A percentile compares a stretch with the other conserved stretches of the same genome.
phyloP scores from a whole-genome alignment of 2,888 invertebrate genomes.

The Liodrosophila aerea region DNA sequence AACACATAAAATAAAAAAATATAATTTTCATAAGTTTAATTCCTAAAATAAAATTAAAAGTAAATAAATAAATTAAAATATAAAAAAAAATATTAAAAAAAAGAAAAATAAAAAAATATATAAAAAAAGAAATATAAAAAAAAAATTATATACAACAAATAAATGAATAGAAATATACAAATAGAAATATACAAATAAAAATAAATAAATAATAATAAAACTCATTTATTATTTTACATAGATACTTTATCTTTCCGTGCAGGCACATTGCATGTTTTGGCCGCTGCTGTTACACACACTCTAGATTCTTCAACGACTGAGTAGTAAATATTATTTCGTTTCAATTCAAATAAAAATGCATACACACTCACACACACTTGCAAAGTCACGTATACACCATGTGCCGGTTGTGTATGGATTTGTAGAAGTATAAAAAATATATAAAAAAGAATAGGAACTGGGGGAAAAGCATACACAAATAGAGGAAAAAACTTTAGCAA shows the following conservation, averaged over 20 bases:
- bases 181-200: too few species aligned
- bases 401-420: constrained; percentile 41
- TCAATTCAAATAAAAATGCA: constrained; percentile 60
- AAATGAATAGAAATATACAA: too few species aligned
- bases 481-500: constrained; percentile 8
- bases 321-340: constrained; percentile 73
- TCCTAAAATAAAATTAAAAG: too few species aligned
- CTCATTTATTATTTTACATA: too few species aligned
- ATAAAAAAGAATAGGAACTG: too few species aligned
- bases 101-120: neutral
- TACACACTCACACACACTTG: constrained; percentile 20
- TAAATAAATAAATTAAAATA: too few species aligned
- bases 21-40: too few species aligned
- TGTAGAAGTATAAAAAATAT: constrained; percentile 20
- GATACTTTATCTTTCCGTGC: neutral
- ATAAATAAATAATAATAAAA: too few species aligned
- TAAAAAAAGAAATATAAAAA: too few species aligned
- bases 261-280: constrained; percentile 52
- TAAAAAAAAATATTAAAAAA: too few species aligned
- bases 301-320: constrained; percentile 47
- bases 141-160: too few species aligned
- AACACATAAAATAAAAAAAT: too few species aligned
- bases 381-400: constrained; percentile 27
- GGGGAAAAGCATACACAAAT: neutral
- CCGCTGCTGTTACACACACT: constrained; percentile 33